Evolutionary conservation across 1,140 invertebrate species (phyloP).

Genomic region (Diabrotica virgifera): DNA sequence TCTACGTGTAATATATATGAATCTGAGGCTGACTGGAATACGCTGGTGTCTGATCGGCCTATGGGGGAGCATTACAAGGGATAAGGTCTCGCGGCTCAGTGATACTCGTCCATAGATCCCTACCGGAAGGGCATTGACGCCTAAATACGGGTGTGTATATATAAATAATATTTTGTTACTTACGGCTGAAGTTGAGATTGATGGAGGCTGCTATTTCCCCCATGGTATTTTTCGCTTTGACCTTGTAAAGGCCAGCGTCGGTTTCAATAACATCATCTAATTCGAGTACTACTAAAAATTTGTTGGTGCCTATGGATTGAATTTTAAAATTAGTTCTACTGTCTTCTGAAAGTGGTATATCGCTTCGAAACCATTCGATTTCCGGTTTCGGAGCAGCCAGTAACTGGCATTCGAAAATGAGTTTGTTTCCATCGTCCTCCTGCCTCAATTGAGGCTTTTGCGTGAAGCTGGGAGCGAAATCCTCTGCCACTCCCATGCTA

Average conservation of each 20-base stretch:
- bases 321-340: constrained; percentile 81
- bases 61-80: too few species aligned
- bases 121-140: too few species aligned
- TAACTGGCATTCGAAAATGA: constrained; percentile 93
- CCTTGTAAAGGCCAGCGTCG: constrained; percentile 96
- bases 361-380: constrained; percentile 88
- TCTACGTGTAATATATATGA: too few species aligned
- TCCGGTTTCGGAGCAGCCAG: constrained; percentile 76
- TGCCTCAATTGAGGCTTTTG: constrained; percentile 94
- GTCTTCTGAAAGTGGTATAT: constrained; percentile 78
- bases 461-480: constrained; percentile 95
- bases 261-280: constrained; percentile 93
- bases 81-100: too few species aligned
- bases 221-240: constrained; percentile 96
- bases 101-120: too few species aligned
- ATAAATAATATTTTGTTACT: constrained; percentile 54
- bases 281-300: constrained; percentile 87
- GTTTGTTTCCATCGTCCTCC: constrained; percentile 92
- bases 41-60: too few species aligned
- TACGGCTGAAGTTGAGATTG: constrained; percentile 97
- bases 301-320: constrained; percentile 78
- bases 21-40: too few species aligned
- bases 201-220: constrained; percentile 97
- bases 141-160: too few species aligned
- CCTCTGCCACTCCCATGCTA: constrained; percentile 80